Evolutionary conservation across 2,888 invertebrate genomes (phyloP).

Genomic region (Auanema freiburgensis): DNA sequence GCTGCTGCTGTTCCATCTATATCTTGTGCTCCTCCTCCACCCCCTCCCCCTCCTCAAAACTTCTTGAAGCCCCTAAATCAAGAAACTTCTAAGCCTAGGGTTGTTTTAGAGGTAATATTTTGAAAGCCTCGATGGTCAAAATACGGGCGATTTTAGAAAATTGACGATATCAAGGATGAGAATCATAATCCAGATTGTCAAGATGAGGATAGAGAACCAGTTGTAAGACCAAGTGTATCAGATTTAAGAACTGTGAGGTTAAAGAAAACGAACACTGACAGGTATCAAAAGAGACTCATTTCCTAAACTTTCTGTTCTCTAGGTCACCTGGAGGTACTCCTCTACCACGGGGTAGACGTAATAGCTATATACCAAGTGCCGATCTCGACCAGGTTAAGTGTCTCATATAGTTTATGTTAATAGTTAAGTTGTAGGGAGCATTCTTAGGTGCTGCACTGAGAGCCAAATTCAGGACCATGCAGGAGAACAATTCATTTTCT

Average conservation of each 20-base stretch:
- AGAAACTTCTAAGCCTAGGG: background rate
- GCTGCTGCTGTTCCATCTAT: background rate
- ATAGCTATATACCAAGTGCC: background rate
- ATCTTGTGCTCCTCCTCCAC: background rate
- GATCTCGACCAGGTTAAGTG: background rate
- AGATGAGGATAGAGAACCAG: background rate
- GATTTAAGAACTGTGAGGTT: background rate
- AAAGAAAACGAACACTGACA: background rate
- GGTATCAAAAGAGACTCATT: no score
- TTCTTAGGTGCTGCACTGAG: constrained; percentile 3
- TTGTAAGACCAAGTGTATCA: background rate
- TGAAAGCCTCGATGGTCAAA: no score
- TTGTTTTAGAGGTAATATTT: background rate
- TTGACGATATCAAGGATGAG: background rate
- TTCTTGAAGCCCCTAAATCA: background rate
- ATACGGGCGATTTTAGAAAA: no score
- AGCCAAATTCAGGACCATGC: constrained; percentile 4
- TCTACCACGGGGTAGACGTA: background rate
- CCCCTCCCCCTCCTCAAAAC: background rate
- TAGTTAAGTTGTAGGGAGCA: constrained; percentile 5
- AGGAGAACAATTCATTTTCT: constrained; percentile 7
- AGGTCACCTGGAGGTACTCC: constrained; percentile 10
- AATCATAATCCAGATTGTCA: background rate
- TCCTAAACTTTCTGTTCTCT: background rate
- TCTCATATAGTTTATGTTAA: background rate